Evolutionary conservation across 2,888 invertebrate genomes (phyloP), one percentile per base, ranked within the genome.

Genomic region (Chaetogeoica ovagalla): DNA sequence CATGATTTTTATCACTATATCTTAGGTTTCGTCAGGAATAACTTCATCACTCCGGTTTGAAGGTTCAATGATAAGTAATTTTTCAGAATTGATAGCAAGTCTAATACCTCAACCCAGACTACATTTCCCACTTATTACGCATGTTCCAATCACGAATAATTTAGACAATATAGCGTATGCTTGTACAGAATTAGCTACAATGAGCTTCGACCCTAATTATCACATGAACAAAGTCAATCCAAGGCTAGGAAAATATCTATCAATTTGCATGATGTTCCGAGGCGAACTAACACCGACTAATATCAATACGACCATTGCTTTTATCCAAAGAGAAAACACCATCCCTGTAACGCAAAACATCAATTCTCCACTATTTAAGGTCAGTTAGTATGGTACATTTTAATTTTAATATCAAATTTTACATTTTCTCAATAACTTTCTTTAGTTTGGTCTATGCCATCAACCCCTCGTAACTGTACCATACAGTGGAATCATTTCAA

Each of bases 381-480:
- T 79, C 57, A 13, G 11, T 63, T n/a, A n/a, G 23, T 63, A 2
- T 48, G 3, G 9, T 0, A 23, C 21, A 19, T 57, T 66, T 19
- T 11, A 43, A 21, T 60, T 7, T 37, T 0, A 48, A 69, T 2
- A 2, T 1, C 15, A n/a, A 37, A 5, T 21, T 55, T 23, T 48
- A 37, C n/a, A 17, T 48, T 59, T 15, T 43, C 5, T 30, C 30
- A 30, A n/a, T 69, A 8, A 0, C 15, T 59, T 65, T 39, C 85
- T 84, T 82, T 85, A 92, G 90, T 90, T 93, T 82, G 93, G 93
- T 11, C 87, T 93, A 37, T 92, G 92, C 86, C 90, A 91, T 85
- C 91, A 91, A 87, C 93, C 94, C 21, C 94, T 95, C 0, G 89
- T 91, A 0, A 91, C 91, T 43, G 87, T 89, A 15, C 89, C 89